Evolutionary conservation across 1,140 invertebrate genomes (phyloP), one percentile per base, ranked within the genome.

Genomic region (Ceratoteleas bidentatus): DNA sequence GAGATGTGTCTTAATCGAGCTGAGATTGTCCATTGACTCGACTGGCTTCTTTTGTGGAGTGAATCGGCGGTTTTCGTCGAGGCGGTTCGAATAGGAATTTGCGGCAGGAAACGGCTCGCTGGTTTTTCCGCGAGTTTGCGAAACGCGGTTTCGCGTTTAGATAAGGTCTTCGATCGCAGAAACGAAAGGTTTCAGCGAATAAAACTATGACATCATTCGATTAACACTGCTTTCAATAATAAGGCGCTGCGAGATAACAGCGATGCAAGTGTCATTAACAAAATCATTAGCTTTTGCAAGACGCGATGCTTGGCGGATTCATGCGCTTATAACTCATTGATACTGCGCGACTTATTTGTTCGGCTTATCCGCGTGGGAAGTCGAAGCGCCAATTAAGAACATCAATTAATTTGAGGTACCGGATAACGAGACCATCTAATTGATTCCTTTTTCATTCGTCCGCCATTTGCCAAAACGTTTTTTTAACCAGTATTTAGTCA

Each of bases 241-340:
- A 38, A 56, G 38, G 40, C 57, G 47, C 57, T 33, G 13, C 34
- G 40, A 56, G 62, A 66, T 66, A 66, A 65, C 9, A 15, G 10
- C 52, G 14, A 49, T 57, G 54, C 43, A 69, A 57, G 10, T 56
- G 13, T 38, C 52, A 73, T 61, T 73, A 62, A 70, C 45, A 70
- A 70, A 70, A 50, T 61, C 56, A 58, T 72, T 61, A 54, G 34
- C 45, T 50, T 11, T 24, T 24, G 36, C 24, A 34, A 70, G 57
- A 73, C 36, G 56, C 38, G 9, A 43, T 60, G 45, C 66, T 50
- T 45, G 3, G 54, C 56, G 57, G 60, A 47, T 33, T 43, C 47
- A 40, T 52, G 43, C n/a, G 50, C 10, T 56, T 62, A 73, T 73
- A 62, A 73, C 56, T 73, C 69, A 56, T 54, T 73, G 57, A 62